phyloP scores from a whole-genome alignment of 2,797 vertebrate species.

The Cynodonichthys magdalenae region DNA sequence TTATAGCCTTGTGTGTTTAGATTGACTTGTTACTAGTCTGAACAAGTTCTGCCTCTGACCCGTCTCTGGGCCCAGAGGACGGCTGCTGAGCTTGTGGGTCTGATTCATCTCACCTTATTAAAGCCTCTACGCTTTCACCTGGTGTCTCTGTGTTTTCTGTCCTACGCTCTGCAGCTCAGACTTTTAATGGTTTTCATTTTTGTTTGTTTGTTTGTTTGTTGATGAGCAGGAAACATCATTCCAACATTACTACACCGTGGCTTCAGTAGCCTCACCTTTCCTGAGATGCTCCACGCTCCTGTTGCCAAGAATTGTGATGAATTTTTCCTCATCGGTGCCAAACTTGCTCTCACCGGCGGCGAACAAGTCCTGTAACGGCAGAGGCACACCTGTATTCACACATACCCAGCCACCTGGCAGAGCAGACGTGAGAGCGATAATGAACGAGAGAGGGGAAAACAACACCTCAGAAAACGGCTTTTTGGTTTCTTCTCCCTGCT shows the following conservation, averaged over 20 bases:
- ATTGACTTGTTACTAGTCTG: neutral
- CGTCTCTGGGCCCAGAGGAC: slow-evolving; percentile 7
- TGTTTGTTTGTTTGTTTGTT: neutral
- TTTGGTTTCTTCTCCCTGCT: neutral
- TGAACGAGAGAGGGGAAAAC: slow-evolving; percentile 3
- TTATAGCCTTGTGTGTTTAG: slow-evolving; percentile 2
- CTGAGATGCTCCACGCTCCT: slow-evolving; percentile 88
- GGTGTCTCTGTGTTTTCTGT: neutral
- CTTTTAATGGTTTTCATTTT: neutral
- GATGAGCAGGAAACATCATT: neutral
- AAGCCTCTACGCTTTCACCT: slow-evolving; percentile 4
- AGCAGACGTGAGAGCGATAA: slow-evolving; percentile 17
- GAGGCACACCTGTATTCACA: slow-evolving; percentile 16
- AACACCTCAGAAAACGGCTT: neutral
- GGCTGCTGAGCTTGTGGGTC: neutral
- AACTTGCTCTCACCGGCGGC: slow-evolving; percentile 91
- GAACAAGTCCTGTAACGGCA: slow-evolving; percentile 84
- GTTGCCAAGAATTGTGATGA: slow-evolving; percentile 92
- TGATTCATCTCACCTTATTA: neutral
- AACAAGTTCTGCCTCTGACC: slow-evolving; percentile 6
- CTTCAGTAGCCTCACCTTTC: slow-evolving; percentile 76
- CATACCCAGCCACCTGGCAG: slow-evolving; percentile 2
- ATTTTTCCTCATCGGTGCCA: slow-evolving; percentile 94
- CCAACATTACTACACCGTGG: neutral
- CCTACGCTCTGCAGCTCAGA: neutral